Evolutionary conservation across 2,113 vertebrate genomes (phyloP).

Genomic region (Pelodiscus sinensis): DNA sequence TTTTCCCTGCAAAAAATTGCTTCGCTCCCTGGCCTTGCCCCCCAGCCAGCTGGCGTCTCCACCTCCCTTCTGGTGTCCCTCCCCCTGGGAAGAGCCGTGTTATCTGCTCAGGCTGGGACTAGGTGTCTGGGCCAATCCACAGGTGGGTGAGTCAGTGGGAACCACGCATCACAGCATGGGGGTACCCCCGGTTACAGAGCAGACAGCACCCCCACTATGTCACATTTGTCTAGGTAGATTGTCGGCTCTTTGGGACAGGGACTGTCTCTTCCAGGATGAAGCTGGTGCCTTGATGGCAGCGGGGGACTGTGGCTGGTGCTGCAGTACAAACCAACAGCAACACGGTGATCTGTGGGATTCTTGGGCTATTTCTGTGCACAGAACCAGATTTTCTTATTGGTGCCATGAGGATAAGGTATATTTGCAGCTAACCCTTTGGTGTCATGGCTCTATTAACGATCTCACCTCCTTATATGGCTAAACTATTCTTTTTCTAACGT

Average conservation of each 20-base stretch:
- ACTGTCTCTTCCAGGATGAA: not conserved
- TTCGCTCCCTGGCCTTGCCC: too few species aligned
- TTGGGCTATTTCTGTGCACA: not conserved
- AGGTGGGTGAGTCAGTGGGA: too few species aligned
- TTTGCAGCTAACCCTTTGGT: not conserved
- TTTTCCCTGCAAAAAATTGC: too few species aligned
- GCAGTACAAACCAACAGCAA: not conserved
- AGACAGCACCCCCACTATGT: too few species aligned
- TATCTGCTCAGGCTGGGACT: too few species aligned
- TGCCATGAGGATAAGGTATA: not conserved
- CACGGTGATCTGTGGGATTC: not conserved
- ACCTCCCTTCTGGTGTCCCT: too few species aligned
- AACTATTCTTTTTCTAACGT: slow-evolving; percentile 60
- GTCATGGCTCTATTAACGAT: not conserved
- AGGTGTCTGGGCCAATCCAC: too few species aligned
- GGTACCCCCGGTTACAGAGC: too few species aligned
- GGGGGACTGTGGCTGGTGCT: not conserved
- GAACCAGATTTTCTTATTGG: not conserved
- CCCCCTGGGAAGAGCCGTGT: too few species aligned
- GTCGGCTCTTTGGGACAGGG: not conserved
- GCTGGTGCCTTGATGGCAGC: not conserved
- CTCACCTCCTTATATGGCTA: slow-evolving; percentile 61
- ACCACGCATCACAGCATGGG: too few species aligned
- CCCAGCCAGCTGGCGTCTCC: too few species aligned
- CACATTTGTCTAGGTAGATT: not conserved